Conservation (phyloP, 64 coral and sea anemone species). For the Dendronephthya gigantea region DNA sequence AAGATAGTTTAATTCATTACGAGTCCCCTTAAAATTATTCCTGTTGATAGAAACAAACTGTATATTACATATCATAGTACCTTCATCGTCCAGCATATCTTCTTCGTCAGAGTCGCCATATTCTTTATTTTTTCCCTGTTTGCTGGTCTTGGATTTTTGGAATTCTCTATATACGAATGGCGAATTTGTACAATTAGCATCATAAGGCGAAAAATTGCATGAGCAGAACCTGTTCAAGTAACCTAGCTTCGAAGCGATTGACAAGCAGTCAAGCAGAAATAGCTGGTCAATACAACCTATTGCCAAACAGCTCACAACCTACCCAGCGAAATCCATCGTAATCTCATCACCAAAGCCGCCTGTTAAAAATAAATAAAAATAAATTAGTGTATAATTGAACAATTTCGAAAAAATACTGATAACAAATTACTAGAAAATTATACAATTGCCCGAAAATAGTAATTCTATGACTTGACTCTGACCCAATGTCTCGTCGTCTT, state of each 20-base stretch:
- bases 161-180: slow-evolving; percentile 25
- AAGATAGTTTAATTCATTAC: neutral
- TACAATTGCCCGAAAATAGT: neutral
- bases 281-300: neutral
- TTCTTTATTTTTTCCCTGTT: neutral
- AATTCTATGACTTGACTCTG: neutral
- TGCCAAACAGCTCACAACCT: too few relatives aligned
- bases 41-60: too few relatives aligned
- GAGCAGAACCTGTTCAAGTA: too few relatives aligned
- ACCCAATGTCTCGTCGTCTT: neutral
- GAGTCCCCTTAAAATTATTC: too few relatives aligned
- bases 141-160: slow-evolving; percentile 16
- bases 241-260: too few relatives aligned
- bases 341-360: slow-evolving; percentile 26
- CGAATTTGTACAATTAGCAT: neutral
- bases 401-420: neutral
- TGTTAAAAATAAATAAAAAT: neutral
- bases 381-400: neutral
- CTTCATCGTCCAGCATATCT: slow-evolving; percentile 11
- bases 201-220: neutral
- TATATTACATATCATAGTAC: neutral
- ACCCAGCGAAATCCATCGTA: slow-evolving; percentile 53
- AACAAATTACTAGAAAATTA: neutral
- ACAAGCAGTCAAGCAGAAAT: too few relatives aligned
- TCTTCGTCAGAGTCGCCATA: slow-evolving; percentile 25